Percentiles rank a stretch among this genome's conserved stretches.
Evolutionary conservation across 2,888 invertebrate species (phyloP).

Genomic region (Trichogramma evanescens): DNA sequence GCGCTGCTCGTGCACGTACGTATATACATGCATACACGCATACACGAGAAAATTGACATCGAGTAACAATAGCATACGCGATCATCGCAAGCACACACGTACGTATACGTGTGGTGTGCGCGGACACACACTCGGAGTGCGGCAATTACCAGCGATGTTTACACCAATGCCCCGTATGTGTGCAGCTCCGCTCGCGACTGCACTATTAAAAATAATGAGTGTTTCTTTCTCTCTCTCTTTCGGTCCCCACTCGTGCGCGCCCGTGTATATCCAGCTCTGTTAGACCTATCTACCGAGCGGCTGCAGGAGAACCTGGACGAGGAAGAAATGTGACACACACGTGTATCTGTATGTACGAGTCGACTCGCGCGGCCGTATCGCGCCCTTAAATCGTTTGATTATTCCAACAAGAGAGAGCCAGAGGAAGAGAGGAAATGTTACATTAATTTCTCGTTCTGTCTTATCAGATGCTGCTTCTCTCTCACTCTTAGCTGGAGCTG

Average conservation of each 20-base stretch:
- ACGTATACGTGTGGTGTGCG: background rate
- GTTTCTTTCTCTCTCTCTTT: too few relatives aligned
- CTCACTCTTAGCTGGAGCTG: too few relatives aligned
- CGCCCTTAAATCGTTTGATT: too few relatives aligned
- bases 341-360: too few relatives aligned
- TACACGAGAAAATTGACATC: constrained; percentile 4
- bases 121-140: background rate
- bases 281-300: too few relatives aligned
- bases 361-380: background rate
- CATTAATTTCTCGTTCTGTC: constrained; percentile 15
- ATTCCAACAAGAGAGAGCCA: background rate
- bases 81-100: too few relatives aligned
- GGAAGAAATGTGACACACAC: too few relatives aligned
- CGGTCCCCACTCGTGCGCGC: background rate
- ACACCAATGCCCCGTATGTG: background rate
- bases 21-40: too few relatives aligned
- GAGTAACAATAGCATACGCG: constrained; percentile 8
- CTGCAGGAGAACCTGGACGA: too few relatives aligned
- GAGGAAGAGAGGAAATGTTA: constrained; percentile 25
- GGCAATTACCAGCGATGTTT: constrained; percentile 5
- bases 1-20: background rate
- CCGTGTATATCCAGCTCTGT: background rate
- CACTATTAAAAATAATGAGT: constrained; percentile 17
- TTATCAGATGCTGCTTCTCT: constrained; percentile 21
- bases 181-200: background rate